Evolutionary conservation across 2,888 invertebrate genomes (phyloP), one percentile per base, ranked within the genome.

Genomic region (Mythimna lalbum): DNA sequence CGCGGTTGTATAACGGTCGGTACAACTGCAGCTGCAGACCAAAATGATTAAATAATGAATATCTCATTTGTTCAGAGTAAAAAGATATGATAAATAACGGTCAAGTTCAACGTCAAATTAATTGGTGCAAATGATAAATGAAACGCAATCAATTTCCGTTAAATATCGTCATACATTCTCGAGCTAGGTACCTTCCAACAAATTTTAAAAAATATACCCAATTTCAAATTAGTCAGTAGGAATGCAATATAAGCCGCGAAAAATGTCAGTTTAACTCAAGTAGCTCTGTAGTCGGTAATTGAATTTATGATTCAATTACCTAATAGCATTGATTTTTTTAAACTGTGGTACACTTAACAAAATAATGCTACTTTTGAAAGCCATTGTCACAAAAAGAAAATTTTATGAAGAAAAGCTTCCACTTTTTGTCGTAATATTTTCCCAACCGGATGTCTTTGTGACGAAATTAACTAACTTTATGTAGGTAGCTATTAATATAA

Each of bases 131-230:
- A 53, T 43, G 9, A 63, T 43, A 50, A 43, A 33, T 65, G 55
- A 69, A 63, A 73, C 33, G 17, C 52, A 66, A 78, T 74, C 78
- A 53, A 39, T 70, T 66, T 70, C 69, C 61, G 74, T 64, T 74
- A 43, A 55, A 33, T 52, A 39, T 73, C 23, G 21, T 9, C 49
- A 33, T 31, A 27, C 49, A 43, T 60, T 10, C 5, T 6, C 4
- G 6, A 17, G 17, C 47, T 36, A 52, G 2, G n/a, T 36, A 17
- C 12, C 17, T 43, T 64, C 43, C 31, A 64, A 57, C 21, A 31
- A 57, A 31, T 43, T 43, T 33, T 9, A 33, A 33, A 33, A 33
- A 33, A 33, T 9, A 33, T 23, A 23, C 21, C 14, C 12, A 50
- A 50, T 21, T 64, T 64, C 27, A 17, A 43, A 56, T 21, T 7